Evolutionary conservation across 1,140 invertebrate species (phyloP), one percentile per base, ranked within the genome.

Genomic region (Agrypnia vestita): DNA sequence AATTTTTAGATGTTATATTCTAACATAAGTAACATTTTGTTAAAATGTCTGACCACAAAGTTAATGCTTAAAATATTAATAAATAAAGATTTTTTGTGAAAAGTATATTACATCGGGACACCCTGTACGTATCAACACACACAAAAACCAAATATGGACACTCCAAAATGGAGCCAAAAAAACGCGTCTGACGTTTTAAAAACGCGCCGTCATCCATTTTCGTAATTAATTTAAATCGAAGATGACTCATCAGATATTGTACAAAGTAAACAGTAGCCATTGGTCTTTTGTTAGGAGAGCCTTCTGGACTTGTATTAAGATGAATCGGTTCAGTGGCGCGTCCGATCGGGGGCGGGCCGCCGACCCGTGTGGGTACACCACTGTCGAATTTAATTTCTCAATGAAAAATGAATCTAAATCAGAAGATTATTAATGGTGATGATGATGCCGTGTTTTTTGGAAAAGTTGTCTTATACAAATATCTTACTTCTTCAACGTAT

Each of bases 181-280:
- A 64, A 64, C 61, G 12, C 35, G 13, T 64, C 46, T 49, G 67
- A 71, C 46, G 67, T 71, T 71, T 71, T n/a, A 6, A 71, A 71
- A 71, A 47, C 10, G 67, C 44, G 1, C 15, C 67, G 44, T 71
- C 67, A 71, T 25, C 46, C 67, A 47, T 71, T 71, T 71, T 71
- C 67, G 46, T 71, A 71, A 71, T 71, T 71, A 71, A 71, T 71
- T 47, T 71, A 71, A 49, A 49, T 71, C 21, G 43, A 71, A 71
- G 43, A 13, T 71, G 67, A 71, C 43, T 71, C 67, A 21, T 17
- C 67, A 43, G 61, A 35, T 43, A 64, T 25, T 44, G 61, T n/a
- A 43, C 61, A 64, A 43, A 64, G 67, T 49, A 71, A 71, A 71
- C 67, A 49, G 67, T 71, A 71, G 67, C 67, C 67, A 71, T 15